Percentiles rank a stretch among this genome's conserved stretches.
Evolutionary conservation across 1,140 invertebrate genomes (phyloP).

Genomic region (Caenorhabditis inopinata): DNA sequence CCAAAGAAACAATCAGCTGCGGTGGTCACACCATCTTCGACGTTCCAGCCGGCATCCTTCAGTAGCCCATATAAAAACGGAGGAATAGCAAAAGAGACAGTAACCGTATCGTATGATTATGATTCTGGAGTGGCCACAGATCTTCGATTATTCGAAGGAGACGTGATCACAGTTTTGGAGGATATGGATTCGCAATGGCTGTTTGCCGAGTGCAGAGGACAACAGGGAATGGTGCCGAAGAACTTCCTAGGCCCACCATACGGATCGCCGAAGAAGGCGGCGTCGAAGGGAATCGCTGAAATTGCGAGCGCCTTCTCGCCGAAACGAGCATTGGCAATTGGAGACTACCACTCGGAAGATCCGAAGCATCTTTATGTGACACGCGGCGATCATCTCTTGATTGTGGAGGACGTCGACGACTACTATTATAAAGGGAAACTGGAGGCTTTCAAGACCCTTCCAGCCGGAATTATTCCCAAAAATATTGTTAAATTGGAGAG

Average conservation of each 20-base stretch:
- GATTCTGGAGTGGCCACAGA: conserved; percentile 32
- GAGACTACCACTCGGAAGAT: conserved; percentile 35
- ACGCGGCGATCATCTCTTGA: conserved; percentile 26
- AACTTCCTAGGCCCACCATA: conserved; percentile 8
- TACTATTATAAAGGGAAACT: conserved; percentile 35
- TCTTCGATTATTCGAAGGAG: conserved; percentile 9
- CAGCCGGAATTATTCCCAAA: conserved; percentile 25
- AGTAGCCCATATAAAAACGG: background rate
- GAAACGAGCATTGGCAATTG: conserved; percentile 6
- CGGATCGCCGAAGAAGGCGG: background rate
- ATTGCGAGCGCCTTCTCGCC: background rate
- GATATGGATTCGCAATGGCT: conserved; percentile 30
- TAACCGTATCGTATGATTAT: conserved; percentile 35
- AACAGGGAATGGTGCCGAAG: conserved; percentile 31
- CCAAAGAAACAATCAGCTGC: background rate
- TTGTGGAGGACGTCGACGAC: conserved; percentile 39
- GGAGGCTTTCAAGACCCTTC: conserved; percentile 35
- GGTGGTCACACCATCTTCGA: background rate
- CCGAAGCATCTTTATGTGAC: conserved; percentile 32
- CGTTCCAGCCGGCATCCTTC: too few relatives aligned
- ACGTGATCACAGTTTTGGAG: conserved; percentile 33
- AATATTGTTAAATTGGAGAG: conserved; percentile 28
- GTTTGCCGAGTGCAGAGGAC: background rate
- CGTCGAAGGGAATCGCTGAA: conserved; percentile 1
- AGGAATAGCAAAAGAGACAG: background rate